phyloP scores from a whole-genome alignment of 92 coral and sea anemone species.

The Actinernus sp. region DNA sequence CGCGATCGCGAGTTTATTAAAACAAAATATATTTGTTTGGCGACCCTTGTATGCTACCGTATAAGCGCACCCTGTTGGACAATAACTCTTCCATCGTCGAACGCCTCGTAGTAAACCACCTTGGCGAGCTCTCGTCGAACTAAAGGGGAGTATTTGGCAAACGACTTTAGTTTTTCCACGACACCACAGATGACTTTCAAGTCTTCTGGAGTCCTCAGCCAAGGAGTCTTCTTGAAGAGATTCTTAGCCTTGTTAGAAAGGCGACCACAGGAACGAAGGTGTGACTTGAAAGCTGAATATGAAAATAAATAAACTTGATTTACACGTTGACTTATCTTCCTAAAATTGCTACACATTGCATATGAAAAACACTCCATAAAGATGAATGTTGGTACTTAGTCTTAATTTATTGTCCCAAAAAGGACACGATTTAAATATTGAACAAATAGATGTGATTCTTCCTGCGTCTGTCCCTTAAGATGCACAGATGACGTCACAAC shows the following conservation, averaged over 20 bases:
- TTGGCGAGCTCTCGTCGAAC: conserved; percentile 76
- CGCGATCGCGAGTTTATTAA: too few relatives aligned
- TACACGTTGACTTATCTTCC: too few relatives aligned
- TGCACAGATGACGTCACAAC: too few relatives aligned
- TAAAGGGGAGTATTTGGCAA: conserved; percentile 68
- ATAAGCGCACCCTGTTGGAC: conserved; percentile 87
- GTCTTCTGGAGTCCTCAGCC: conserved; percentile 69
- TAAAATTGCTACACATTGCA: too few relatives aligned
- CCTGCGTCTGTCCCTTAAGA: too few relatives aligned
- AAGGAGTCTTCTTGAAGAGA: conserved; percentile 67
- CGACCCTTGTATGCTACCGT: too few relatives aligned
- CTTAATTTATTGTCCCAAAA: too few relatives aligned
- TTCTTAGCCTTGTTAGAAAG: conserved; percentile 71
- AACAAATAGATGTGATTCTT: too few relatives aligned
- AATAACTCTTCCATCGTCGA: conserved; percentile 66
- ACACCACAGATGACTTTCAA: conserved; percentile 64
- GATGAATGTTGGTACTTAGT: too few relatives aligned
- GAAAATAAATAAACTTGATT: neutral
- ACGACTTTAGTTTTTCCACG: conserved; percentile 80
- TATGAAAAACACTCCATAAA: too few relatives aligned
- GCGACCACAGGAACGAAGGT: conserved; percentile 61
- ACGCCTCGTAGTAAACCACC: conserved; percentile 77
- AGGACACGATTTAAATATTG: too few relatives aligned
- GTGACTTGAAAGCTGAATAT: conserved; percentile 70
- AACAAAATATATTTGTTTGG: too few relatives aligned